phyloP scores from a whole-genome alignment of 2,888 invertebrate genomes.

The Andrena fulva region DNA sequence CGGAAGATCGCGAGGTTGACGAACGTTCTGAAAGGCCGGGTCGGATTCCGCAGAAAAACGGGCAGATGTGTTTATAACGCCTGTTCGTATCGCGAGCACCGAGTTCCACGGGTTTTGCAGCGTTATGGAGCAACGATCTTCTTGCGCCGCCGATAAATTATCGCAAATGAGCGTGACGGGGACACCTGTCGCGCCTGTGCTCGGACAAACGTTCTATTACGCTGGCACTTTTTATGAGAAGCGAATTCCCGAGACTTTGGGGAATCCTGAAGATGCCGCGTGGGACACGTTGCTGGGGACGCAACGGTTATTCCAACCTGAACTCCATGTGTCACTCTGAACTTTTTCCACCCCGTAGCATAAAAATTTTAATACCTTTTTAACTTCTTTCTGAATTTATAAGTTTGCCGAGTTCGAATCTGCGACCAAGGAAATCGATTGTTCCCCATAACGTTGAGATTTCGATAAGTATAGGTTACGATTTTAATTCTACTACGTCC shows the following conservation, averaged over 20 bases:
- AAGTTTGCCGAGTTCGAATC: too few species aligned
- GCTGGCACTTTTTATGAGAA: not conserved
- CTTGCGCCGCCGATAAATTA: constrained; percentile 35
- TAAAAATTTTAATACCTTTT: too few species aligned
- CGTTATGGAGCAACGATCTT: constrained; percentile 29
- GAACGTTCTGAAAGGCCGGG: constrained; percentile 39
- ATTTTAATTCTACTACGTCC: too few species aligned
- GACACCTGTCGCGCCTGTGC: constrained; percentile 35
- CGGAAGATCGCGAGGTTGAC: constrained; percentile 36
- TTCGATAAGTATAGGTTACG: too few species aligned
- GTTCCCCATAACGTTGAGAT: too few species aligned
- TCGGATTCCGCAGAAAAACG: constrained; percentile 49
- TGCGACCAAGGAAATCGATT: too few species aligned
- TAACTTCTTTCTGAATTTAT: too few species aligned
- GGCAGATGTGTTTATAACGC: constrained; percentile 43
- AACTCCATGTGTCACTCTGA: too few species aligned
- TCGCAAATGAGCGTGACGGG: constrained; percentile 42
- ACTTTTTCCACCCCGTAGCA: too few species aligned
- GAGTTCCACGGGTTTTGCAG: constrained; percentile 26
- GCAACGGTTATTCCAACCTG: too few species aligned
- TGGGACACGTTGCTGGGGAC: too few species aligned
- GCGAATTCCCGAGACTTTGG: not conserved
- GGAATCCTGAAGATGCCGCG: too few species aligned
- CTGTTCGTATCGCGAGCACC: constrained; percentile 24
- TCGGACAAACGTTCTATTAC: constrained; percentile 17